Evolutionary conservation across 2,888 invertebrate species (phyloP), one percentile per base, ranked within the genome.

Genomic region (Hylaea fasciaria): DNA sequence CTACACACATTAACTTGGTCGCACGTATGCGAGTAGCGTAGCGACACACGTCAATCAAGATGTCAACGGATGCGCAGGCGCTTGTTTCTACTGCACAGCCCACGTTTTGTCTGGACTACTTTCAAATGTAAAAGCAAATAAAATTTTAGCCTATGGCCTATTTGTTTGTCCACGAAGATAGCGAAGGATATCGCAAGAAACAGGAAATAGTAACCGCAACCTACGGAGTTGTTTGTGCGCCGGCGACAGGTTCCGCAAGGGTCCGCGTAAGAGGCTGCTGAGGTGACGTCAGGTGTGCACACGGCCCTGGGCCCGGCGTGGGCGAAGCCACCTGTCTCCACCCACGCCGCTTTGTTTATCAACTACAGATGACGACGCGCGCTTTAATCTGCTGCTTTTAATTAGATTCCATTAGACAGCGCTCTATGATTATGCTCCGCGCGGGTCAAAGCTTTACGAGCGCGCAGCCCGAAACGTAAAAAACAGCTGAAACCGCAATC

Each of bases 261-360:
- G 68, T 66, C 65, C 69, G 73, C 75, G 78, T 82, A 70, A 77
- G 79, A 90, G 89, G 91, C 82, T 86, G 80, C 71, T 57, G 69
- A 65, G 86, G 77, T 90, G 86, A 90, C 88, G 89, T 86, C 81
- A 89, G 72, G 69, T 73, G 73, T 91, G 91, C 91, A 89, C 91
- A 89, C 91, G 91, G 87, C 89, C 86, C 91, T 80, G 79, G 72
- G 68, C 63, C 73, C 66, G 53, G 80, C 82, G 91, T 89, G 81
- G 89, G 90, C 81, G 83, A 76, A 69, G 68, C 77, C 85, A 87
- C 88, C 86, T 88, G 85, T 75, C 74, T 75, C 79, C 80, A 73
- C 90, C 90, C 83, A 90, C 91, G 62, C 65, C 49, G 64, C 70
- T 71, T 75, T 74, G 76, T 80, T 82, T 77, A 82, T 76, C 73